A percentile compares a stretch with the other conserved stretches of the same genome.
phyloP scores from a whole-genome alignment of 2,888 invertebrate species.

The Machimus rusticus region DNA sequence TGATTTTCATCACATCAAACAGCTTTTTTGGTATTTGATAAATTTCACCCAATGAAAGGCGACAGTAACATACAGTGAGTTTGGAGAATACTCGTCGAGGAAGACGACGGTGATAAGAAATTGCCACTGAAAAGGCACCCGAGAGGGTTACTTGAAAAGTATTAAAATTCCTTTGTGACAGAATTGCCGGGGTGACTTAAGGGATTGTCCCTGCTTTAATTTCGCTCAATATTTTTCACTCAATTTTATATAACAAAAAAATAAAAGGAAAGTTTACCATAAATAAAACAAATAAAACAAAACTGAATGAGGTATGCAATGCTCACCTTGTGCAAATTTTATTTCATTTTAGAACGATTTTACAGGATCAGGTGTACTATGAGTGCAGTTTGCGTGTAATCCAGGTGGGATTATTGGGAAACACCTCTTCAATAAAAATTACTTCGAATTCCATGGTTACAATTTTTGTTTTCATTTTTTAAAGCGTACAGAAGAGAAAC shows the following conservation, averaged over 20 bases:
- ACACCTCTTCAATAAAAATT: neutral
- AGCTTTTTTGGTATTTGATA: constrained; percentile 34
- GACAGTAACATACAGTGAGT: neutral
- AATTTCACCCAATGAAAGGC: constrained; percentile 22
- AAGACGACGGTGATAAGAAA: neutral
- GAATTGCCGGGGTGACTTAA: neutral
- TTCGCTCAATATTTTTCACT: neutral
- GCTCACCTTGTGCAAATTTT: neutral
- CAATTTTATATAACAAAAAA: neutral
- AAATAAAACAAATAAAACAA: neutral
- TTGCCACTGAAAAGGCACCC: neutral
- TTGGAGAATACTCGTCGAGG: neutral
- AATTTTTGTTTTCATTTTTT: neutral
- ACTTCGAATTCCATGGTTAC: neutral
- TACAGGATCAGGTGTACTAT: neutral
- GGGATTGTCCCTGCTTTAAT: neutral
- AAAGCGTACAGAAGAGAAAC: neutral
- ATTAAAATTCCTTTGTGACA: neutral
- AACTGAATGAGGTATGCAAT: neutral
- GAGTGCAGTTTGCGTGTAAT: neutral
- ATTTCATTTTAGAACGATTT: neutral
- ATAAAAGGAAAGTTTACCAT: neutral
- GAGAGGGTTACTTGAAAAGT: neutral
- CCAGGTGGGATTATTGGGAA: neutral
- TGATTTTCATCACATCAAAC: constrained; percentile 34